These are phyloP conservation scores for Tortricodes alternella DNA, from an alignment of 2,888 invertebrate genomes.

Conservation along the genomic window DNA sequence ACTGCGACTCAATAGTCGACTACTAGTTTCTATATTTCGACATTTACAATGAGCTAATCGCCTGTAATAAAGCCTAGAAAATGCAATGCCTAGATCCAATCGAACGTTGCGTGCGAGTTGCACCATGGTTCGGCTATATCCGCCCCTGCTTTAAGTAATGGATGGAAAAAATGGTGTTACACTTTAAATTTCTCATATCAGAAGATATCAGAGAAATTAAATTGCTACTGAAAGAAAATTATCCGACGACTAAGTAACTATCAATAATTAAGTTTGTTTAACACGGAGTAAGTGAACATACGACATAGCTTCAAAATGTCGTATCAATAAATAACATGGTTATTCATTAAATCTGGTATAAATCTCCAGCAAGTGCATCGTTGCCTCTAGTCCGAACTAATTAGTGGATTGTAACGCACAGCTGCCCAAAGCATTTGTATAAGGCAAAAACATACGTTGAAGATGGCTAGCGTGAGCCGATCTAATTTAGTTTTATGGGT, in stretches of 20 bases:
- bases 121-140: not conserved
- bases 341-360: conserved; percentile 4
- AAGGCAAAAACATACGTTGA: conserved; percentile 11
- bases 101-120: conserved; percentile 2
- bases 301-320: not conserved
- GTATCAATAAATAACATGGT: not conserved
- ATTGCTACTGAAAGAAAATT: too few relatives aligned
- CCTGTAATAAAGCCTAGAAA: conserved; percentile 23
- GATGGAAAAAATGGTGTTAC: not conserved
- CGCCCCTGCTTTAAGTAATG: not conserved
- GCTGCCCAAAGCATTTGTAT: conserved; percentile 24
- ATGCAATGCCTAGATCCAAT: conserved; percentile 14
- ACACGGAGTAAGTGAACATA: not conserved
- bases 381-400: conserved; percentile 7
- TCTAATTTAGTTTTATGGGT: conserved; percentile 20
- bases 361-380: conserved; percentile 8
- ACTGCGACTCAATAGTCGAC: not conserved
- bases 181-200: too few relatives aligned
- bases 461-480: conserved; percentile 19
- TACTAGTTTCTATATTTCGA: conserved; percentile 20
- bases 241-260: too few relatives aligned
- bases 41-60: conserved; percentile 23
- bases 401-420: conserved; percentile 26
- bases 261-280: too few relatives aligned
- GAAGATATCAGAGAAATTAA: too few relatives aligned